Evolutionary conservation across 2,113 vertebrate species (phyloP), one percentile per base, ranked within the genome.

Genomic region (Paradisaea rubra): DNA sequence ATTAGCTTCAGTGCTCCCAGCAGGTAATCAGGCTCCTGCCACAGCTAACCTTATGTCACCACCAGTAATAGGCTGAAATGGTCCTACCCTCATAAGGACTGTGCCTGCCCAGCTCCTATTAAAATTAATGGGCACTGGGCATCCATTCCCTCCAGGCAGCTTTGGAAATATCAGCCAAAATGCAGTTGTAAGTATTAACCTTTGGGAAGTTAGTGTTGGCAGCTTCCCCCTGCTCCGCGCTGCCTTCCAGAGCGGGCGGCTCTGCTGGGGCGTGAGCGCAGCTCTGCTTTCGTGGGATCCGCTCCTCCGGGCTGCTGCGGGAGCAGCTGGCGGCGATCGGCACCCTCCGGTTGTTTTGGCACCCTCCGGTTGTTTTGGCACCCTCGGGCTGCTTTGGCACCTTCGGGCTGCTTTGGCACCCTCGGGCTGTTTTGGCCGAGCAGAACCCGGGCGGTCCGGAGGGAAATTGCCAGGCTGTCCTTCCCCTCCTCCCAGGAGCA

Each of bases 201-300:
- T 95, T 96, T 94, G 93, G 88, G 91, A 96, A 89, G 94, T 95
- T 91, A 71, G 94, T 95, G 79, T 94, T 97, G 96, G 96, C 95
- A 95, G 93, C 71, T 44, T 93, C 93, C 88, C 39, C 6, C 81
- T 16, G 50, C 91, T 93, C 59, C 5, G 24, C 11, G 0, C 54
- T 7, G 13, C 15, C 35, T 70, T 33, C 88, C 79, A 42, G 35
- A 73, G 7, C 5, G 37, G 59, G 91, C 0, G 6, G 61, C 70
- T 90, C 7, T 73, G 52, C 52, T 49, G 13, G 31, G 60, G 52
- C 9, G 1, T 2, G n/a, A 79, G 57, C 77, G 44, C 61, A 8
- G 39, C 47, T 50, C 44, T 0, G 9, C 30, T 13, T 20, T 8
- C 41, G 1, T 16, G 81, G 83, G 30, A 70, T 7, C 56, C 4